Percentiles rank a stretch among this genome's conserved stretches.
Evolutionary conservation across 2,113 vertebrate genomes (phyloP).

Genomic region (Capreolus pygargus): DNA sequence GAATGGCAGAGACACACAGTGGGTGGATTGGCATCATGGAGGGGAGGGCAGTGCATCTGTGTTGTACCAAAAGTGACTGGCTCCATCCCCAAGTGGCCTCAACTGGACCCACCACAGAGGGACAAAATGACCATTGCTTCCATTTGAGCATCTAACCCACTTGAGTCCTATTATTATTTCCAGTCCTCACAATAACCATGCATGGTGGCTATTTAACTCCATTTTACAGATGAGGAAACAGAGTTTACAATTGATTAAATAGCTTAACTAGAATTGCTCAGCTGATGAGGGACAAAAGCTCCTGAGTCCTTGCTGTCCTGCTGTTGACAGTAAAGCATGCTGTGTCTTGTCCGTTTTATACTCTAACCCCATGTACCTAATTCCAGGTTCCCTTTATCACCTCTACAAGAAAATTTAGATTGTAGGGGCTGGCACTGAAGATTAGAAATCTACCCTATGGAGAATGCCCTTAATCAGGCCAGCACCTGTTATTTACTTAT

Average conservation of each 20-base stretch:
- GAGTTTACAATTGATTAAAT: not conserved
- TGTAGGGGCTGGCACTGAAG: not conserved
- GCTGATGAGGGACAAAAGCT: not conserved
- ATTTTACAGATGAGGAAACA: not conserved
- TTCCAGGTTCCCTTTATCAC: not conserved
- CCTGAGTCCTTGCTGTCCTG: not conserved
- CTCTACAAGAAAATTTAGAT: not conserved
- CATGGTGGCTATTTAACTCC: not conserved
- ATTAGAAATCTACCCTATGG: not conserved
- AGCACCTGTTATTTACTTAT: not conserved
- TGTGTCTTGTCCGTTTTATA: not conserved
- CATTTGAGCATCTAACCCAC: not conserved
- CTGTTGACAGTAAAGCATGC: not conserved
- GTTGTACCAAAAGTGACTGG: rapidly evolving
- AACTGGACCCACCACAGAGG: rapidly evolving
- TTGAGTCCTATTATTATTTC: not conserved
- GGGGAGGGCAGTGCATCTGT: not conserved
- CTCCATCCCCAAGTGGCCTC: not conserved
- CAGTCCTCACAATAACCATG: not conserved
- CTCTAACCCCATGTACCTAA: not conserved
- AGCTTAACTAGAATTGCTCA: not conserved
- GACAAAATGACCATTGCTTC: not conserved
- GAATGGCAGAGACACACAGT: not conserved
- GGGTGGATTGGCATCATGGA: not conserved
- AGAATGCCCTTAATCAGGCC: not conserved